phyloP scores from a whole-genome alignment of 2,797 vertebrate genomes.

The Hylomyscus alleni region DNA sequence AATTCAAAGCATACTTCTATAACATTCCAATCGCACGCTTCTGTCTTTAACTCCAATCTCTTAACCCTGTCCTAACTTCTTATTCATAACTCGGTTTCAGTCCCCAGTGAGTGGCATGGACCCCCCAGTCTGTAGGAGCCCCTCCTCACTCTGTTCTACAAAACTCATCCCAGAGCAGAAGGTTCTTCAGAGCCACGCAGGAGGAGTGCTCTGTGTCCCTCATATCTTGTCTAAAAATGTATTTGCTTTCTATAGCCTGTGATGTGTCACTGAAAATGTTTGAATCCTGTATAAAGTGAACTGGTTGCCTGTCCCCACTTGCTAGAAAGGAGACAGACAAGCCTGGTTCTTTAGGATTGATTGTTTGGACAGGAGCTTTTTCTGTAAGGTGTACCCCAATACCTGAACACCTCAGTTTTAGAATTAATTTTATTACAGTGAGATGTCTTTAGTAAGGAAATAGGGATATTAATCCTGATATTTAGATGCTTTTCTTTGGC shows the following conservation, averaged over 20 bases:
- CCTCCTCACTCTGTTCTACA: neutral
- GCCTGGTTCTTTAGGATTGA: neutral
- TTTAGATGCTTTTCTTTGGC: neutral
- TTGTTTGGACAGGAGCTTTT: slow-evolving; percentile 43
- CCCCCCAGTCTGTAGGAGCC: neutral
- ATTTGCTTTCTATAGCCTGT: slow-evolving; percentile 45
- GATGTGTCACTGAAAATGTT: slow-evolving; percentile 36
- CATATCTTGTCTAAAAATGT: slow-evolving; percentile 47
- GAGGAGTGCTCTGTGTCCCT: neutral
- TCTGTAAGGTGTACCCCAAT: neutral
- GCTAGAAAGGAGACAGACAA: neutral
- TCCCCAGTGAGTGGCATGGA: neutral
- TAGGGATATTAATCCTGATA: neutral
- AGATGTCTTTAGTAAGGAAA: slow-evolving; percentile 12
- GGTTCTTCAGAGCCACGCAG: neutral
- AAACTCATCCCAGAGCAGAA: slow-evolving; percentile 5
- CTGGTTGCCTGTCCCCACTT: neutral
- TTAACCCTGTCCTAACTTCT: slow-evolving; percentile 41
- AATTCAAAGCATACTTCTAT: slow-evolving; percentile 20
- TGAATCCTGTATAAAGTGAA: neutral
- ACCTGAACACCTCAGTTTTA: neutral
- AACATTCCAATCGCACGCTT: neutral
- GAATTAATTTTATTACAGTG: slow-evolving; percentile 20
- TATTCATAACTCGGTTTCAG: neutral
- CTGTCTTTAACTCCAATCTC: neutral